Evolutionary conservation across 2,888 invertebrate species (phyloP).

Genomic region (Drosophila stalkeri): DNA sequence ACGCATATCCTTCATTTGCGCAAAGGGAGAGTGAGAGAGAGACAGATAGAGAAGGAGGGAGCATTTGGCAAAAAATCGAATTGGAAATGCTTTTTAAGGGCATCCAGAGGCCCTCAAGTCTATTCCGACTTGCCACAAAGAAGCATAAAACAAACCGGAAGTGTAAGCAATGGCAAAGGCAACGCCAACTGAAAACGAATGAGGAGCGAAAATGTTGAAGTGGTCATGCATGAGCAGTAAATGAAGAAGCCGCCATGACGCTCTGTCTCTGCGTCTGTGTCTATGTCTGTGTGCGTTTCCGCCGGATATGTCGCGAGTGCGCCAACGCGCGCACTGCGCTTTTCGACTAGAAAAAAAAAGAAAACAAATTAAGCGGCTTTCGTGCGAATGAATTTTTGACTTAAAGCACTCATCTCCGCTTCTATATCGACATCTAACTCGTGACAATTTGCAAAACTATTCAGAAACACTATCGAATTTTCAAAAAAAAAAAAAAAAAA

Average conservation of each 20-base stretch:
- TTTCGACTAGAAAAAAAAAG: slow-evolving; percentile 44
- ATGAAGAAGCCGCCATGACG: slow-evolving; percentile 39
- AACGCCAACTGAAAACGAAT: slow-evolving; percentile 51
- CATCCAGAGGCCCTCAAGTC: slow-evolving; percentile 35
- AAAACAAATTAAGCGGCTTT: slow-evolving; percentile 63
- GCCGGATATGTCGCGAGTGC: slow-evolving; percentile 65
- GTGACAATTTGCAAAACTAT: not conserved
- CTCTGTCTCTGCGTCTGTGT: slow-evolving; percentile 20
- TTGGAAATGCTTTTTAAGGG: slow-evolving; percentile 58
- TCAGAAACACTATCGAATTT: not conserved
- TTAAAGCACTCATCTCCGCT: slow-evolving; percentile 32
- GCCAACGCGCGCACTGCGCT: slow-evolving; percentile 43
- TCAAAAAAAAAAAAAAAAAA: no score
- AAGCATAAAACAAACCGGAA: slow-evolving; percentile 58
- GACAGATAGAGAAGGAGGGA: slow-evolving; percentile 8
- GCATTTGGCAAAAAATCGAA: slow-evolving; percentile 68
- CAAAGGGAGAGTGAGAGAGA: slow-evolving; percentile 15
- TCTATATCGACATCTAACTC: slow-evolving; percentile 2
- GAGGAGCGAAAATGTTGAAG: slow-evolving; percentile 59
- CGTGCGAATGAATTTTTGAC: slow-evolving; percentile 58
- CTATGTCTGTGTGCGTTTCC: slow-evolving; percentile 41
- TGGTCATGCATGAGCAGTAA: slow-evolving; percentile 72
- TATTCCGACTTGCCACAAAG: slow-evolving; percentile 42
- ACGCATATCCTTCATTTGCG: slow-evolving; percentile 63
- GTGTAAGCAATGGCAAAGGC: slow-evolving; percentile 46